Conservation (phyloP, 2,113 vertebrate species). For the Cryptomyrus ogoouensis region DNA sequence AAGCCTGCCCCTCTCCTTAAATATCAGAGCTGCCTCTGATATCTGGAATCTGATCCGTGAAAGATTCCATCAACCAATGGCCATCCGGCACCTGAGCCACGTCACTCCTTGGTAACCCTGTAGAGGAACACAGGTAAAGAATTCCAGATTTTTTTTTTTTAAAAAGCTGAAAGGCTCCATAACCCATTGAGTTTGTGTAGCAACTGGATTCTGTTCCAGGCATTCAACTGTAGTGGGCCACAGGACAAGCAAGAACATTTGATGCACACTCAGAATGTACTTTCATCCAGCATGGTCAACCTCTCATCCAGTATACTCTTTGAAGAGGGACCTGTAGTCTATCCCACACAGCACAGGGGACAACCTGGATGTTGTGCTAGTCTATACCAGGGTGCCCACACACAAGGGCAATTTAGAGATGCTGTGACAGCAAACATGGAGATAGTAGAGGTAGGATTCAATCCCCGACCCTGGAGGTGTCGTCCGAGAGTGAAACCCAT, state of each 20-base stretch:
- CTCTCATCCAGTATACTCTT: background rate
- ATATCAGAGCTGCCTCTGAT: conserved; percentile 10
- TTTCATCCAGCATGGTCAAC: background rate
- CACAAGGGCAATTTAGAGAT: background rate
- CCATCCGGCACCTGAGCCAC: conserved; percentile 50
- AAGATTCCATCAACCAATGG: conserved; percentile 62
- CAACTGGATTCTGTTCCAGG: background rate
- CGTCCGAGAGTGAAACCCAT: background rate
- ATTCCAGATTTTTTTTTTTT: background rate
- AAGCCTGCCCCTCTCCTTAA: background rate
- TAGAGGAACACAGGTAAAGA: background rate
- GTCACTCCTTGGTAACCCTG: background rate
- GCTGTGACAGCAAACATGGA: background rate
- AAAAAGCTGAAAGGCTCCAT: background rate
- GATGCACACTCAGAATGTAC: background rate
- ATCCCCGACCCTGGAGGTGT: background rate
- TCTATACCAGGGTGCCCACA: background rate
- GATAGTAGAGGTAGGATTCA: background rate
- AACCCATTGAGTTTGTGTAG: background rate
- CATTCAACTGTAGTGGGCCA: background rate
- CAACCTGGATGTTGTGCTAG: background rate
- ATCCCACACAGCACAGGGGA: background rate
- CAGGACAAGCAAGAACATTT: background rate
- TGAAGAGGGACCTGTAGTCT: background rate
- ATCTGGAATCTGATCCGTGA: conserved; percentile 57